These are phyloP conservation scores for Solenopsis invicta DNA, from an alignment of 1,140 invertebrate species.

Conservation along the genomic window DNA sequence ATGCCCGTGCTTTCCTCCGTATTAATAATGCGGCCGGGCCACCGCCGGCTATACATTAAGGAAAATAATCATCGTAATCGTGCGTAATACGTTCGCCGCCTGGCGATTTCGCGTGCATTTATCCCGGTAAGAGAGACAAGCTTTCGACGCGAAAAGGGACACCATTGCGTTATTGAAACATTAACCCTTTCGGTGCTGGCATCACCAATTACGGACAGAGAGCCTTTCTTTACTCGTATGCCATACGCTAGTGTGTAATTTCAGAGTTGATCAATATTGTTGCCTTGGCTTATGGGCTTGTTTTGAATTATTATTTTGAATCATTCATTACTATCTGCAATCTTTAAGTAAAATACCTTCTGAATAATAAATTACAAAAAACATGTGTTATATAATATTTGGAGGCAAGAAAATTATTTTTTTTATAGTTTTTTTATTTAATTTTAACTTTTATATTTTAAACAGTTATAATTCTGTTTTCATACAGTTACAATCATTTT, in stretches of 20 bases:
- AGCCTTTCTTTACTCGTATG: background rate
- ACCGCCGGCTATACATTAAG: slow-evolving; percentile 76
- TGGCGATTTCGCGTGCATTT: slow-evolving; percentile 66
- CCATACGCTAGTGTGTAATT: slow-evolving; percentile 5
- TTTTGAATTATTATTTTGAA: slow-evolving; percentile 22
- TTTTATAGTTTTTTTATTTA: slow-evolving; percentile 4
- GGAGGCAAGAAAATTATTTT: background rate
- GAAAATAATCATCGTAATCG: slow-evolving; percentile 81
- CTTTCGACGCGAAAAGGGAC: slow-evolving; percentile 19
- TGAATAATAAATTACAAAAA: background rate
- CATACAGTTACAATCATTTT: background rate
- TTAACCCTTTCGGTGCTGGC: slow-evolving; percentile 28
- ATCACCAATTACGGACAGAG: slow-evolving; percentile 10
- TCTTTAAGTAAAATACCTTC: background rate
- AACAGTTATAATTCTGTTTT: background rate
- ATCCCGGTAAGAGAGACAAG: slow-evolving; percentile 48
- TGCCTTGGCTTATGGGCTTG: background rate
- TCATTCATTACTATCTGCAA: background rate
- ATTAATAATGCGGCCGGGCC: slow-evolving; percentile 79
- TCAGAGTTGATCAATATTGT: background rate
- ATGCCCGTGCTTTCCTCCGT: slow-evolving; percentile 79
- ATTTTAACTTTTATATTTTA: slow-evolving; percentile 22
- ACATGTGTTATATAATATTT: background rate
- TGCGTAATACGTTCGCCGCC: slow-evolving; percentile 76
- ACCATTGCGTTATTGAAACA: slow-evolving; percentile 56